phyloP scores from a whole-genome alignment of 1,140 invertebrate species.

The Aphelenchoides avenae region DNA sequence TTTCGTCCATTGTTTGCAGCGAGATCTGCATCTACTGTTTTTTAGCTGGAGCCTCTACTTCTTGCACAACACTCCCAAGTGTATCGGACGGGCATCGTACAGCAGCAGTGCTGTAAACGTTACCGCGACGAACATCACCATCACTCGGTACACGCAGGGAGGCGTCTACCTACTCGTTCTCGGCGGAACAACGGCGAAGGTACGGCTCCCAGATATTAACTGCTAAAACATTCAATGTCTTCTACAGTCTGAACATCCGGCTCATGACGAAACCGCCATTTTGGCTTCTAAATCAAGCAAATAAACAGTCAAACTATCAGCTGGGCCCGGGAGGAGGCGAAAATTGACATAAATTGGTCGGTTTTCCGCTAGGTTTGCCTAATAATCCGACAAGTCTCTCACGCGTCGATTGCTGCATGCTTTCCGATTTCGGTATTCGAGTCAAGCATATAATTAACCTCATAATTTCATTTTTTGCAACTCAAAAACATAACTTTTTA shows the following conservation, averaged over 20 bases:
- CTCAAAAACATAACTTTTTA: not conserved
- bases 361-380: not conserved
- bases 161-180: conserved; percentile 40
- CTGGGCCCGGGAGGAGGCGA: not conserved
- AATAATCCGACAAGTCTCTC: no score
- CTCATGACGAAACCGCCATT: not conserved
- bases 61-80: conserved; percentile 28
- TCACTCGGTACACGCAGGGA: conserved; percentile 32
- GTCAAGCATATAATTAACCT: no score
- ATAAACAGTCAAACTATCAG: no score
- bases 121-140: conserved; percentile 14
- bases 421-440: no score
- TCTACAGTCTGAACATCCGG: not conserved
- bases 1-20: conserved; percentile 1
- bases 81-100: conserved; percentile 17
- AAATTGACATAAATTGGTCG: not conserved
- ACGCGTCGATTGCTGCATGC: no score
- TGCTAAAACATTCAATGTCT: not conserved
- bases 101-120: conserved; percentile 4
- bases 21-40: conserved; percentile 1
- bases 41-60: conserved; percentile 41
- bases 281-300: no score
- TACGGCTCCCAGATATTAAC: conserved; percentile 65
- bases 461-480: conserved; percentile 14
- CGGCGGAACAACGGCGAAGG: conserved; percentile 58